A percentile compares a stretch with the other conserved stretches of the same genome.
Evolutionary conservation across 2,797 vertebrate genomes (phyloP).

Genomic region (Mus caroli): DNA sequence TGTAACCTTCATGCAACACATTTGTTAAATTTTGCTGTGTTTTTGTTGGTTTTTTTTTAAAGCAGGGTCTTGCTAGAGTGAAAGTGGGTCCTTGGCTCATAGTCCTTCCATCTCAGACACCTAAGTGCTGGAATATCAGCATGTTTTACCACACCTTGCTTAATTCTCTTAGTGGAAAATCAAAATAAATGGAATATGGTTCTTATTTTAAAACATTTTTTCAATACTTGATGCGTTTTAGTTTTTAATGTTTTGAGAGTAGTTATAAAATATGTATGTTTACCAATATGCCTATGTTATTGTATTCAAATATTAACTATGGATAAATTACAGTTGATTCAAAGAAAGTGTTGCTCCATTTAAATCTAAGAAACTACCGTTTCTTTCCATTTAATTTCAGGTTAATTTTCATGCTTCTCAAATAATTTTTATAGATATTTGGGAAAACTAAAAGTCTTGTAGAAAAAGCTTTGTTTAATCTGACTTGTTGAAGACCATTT

Average conservation of each 20-base stretch:
- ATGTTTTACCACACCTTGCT: neutral
- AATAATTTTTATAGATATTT: neutral
- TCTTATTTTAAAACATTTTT: neutral
- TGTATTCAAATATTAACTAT: neutral
- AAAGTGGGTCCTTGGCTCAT: rapidly evolving
- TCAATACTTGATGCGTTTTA: neutral
- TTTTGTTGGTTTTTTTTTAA: neutral
- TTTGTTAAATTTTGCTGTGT: neutral
- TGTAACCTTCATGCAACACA: neutral
- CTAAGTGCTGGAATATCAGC: neutral
- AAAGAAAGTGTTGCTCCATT: neutral
- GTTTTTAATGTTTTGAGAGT: neutral
- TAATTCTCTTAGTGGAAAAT: neutral
- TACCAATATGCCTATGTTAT: neutral
- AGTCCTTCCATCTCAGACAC: neutral
- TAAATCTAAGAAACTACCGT: neutral
- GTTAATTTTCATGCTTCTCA: neutral
- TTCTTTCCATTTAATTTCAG: neutral
- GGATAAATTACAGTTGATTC: neutral
- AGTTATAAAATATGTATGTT: neutral
- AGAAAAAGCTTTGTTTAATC: neutral
- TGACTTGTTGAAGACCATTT: neutral
- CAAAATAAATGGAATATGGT: neutral
- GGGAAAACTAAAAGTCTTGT: neutral
- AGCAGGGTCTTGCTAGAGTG: neutral